Base-by-base conservation (phyloP, 2,888 invertebrate genomes). In the Eupsilia transversa region DNA sequence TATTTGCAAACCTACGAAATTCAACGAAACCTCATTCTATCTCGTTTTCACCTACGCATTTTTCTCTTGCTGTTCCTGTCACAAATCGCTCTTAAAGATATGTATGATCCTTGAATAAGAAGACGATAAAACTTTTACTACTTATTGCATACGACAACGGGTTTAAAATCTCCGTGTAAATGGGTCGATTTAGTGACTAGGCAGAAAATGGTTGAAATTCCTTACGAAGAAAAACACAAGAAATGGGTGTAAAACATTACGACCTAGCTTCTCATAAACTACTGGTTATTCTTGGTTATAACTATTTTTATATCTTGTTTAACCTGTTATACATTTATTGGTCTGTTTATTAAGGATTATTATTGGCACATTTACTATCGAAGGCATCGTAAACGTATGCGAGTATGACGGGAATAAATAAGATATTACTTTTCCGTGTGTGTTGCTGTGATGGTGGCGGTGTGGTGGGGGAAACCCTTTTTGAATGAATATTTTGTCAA, bases 311-410 rank as follows among this genome's bases (percentile, higher is more conserved):
- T 68, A 54, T n/a, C 72, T 59, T 71, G 65, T 68, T 66, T 61
- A 74, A 77, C 74, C 70, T 74, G 46, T 46, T 79, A 64, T 64
- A 65, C 52, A 79, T 82, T 85, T 84, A 83, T 73, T 77, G 61
- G 64, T 41, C n/a, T 3, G 38, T 83, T 85, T 79, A 85, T 80
- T 59, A 71, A 46, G n/a, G 23, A 65, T 54, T 74, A 68, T 78
- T 76, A 61, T 68, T 49, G 27, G 17, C 30, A 43, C 27, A 49
- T 61, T 79, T 72, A 49, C 23, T 75, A 73, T 72, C 72, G 59
- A 68, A 71, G 12, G 49, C 66, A n/a, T 80, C 72, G 60, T 86
- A 77, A 86, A 86, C 20, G 14, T 57, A n/a, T 57, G 72, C 23
- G 49, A 57, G 49, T 64, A 52, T 41, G 20, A n/a, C 0, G 20